Percentiles rank a stretch among this genome's conserved stretches.
These are phyloP conservation scores for Corythoichthys intestinalis DNA, from an alignment of 2,113 vertebrate genomes.

Conservation along the genomic window DNA sequence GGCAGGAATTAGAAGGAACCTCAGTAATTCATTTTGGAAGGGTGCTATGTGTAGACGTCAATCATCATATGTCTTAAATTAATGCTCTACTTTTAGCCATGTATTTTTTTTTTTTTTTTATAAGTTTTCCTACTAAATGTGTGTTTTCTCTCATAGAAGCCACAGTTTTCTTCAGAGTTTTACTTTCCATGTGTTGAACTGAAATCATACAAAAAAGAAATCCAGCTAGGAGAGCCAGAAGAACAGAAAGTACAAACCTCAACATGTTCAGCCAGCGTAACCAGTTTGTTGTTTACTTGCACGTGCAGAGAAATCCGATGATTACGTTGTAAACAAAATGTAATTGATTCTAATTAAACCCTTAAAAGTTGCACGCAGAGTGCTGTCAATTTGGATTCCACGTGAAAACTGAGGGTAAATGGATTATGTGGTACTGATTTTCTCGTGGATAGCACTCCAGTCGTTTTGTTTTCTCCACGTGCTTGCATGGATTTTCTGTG, in stretches of 20 bases:
- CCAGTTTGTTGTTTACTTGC: background rate
- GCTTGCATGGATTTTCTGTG: background rate
- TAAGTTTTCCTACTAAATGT: background rate
- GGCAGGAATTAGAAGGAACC: background rate
- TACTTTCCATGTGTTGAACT: background rate
- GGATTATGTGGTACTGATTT: conserved; percentile 5
- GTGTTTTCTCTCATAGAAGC: background rate
- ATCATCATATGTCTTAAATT: background rate
- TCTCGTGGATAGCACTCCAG: background rate
- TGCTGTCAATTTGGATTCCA: conserved; percentile 14
- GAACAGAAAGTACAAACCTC: background rate
- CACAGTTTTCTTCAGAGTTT: background rate
- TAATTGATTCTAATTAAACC: background rate
- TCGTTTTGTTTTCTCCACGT: background rate
- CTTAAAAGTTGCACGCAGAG: background rate
- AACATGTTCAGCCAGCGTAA: background rate
- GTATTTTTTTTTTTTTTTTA: background rate
- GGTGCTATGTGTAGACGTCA: background rate
- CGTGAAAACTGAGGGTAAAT: background rate
- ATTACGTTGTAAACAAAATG: conserved; percentile 6
- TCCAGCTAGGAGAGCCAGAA: background rate
- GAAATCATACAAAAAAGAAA: conserved; percentile 9
- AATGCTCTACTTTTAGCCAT: background rate
- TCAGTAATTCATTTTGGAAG: background rate
- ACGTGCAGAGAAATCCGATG: conserved; percentile 8